phyloP scores from a whole-genome alignment of 2,797 vertebrate species.

The Phrynocephalus vlangalii region DNA sequence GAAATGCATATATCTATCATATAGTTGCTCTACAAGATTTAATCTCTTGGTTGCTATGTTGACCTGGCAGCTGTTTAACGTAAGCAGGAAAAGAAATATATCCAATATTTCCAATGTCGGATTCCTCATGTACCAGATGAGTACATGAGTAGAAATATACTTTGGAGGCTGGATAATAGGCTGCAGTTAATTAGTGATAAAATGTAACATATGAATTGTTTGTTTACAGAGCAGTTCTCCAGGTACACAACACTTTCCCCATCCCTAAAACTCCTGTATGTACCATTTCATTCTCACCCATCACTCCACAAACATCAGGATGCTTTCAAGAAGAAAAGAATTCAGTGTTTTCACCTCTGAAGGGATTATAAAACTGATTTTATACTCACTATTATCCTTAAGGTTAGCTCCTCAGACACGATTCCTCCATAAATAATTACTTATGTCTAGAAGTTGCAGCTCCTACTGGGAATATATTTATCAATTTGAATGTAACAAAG shows the following conservation, averaged over 20 bases:
- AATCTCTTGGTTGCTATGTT: not conserved
- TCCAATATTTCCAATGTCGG: not conserved
- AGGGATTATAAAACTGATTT: not conserved
- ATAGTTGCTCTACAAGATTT: not conserved
- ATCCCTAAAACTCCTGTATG: not conserved
- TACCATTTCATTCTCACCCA: too few relatives aligned
- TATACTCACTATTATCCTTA: not conserved
- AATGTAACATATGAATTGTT: not conserved
- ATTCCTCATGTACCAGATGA: not conserved
- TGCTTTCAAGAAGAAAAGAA: not conserved
- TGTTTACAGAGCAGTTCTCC: not conserved
- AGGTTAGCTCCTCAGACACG: not conserved
- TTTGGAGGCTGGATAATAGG: not conserved
- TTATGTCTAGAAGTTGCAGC: not conserved
- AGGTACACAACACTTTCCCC: not conserved
- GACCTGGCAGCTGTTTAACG: conserved; percentile 13
- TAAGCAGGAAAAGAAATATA: not conserved
- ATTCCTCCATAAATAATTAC: not conserved
- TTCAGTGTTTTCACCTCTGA: not conserved
- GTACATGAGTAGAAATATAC: conserved; percentile 10
- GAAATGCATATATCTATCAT: conserved; percentile 16
- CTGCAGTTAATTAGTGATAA: conserved; percentile 8
- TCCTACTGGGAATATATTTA: not conserved
- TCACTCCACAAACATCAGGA: not conserved
- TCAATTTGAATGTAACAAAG: not conserved